phyloP scores from a whole-genome alignment of 1,140 invertebrate genomes.

The Lepidurus packardi region DNA sequence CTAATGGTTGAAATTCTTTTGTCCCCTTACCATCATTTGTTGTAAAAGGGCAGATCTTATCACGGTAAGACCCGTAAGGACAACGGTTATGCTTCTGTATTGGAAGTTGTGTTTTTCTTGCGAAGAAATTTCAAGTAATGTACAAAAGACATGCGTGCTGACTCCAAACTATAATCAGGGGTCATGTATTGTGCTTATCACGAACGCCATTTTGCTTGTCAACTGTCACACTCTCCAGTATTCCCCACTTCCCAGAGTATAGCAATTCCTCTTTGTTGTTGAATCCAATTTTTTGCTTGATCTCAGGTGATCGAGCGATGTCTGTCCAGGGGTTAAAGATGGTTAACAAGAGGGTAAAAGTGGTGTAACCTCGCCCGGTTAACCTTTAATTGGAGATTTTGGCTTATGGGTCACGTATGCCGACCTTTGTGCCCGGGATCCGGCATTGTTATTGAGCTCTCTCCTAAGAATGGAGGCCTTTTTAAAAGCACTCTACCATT shows the following conservation, averaged over 20 bases:
- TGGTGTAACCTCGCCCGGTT: neutral
- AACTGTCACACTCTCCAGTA: neutral
- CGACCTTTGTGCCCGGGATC: neutral
- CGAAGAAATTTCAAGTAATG: neutral
- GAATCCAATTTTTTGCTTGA: neutral
- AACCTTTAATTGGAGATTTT: constrained; percentile 8
- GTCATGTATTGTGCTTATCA: neutral
- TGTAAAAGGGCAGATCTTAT: neutral
- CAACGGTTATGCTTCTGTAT: neutral
- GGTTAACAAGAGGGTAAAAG: constrained; percentile 1
- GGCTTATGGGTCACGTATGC: neutral
- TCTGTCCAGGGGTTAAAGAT: neutral
- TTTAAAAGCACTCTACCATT: neutral
- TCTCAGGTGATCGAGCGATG: neutral
- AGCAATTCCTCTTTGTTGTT: neutral
- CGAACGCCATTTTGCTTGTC: neutral
- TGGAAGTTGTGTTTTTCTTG: neutral
- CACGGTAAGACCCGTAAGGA: neutral
- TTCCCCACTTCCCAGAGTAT: too few relatives aligned
- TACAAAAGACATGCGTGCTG: neutral
- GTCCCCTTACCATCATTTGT: constrained; percentile 18
- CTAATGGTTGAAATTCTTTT: constrained; percentile 8
- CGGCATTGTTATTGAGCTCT: neutral
- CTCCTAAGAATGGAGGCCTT: neutral
- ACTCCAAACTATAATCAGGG: neutral